Percentiles rank a stretch among this genome's conserved stretches.
phyloP scores from a whole-genome alignment of 2,113 vertebrate genomes.

The Synodontis membranacea region DNA sequence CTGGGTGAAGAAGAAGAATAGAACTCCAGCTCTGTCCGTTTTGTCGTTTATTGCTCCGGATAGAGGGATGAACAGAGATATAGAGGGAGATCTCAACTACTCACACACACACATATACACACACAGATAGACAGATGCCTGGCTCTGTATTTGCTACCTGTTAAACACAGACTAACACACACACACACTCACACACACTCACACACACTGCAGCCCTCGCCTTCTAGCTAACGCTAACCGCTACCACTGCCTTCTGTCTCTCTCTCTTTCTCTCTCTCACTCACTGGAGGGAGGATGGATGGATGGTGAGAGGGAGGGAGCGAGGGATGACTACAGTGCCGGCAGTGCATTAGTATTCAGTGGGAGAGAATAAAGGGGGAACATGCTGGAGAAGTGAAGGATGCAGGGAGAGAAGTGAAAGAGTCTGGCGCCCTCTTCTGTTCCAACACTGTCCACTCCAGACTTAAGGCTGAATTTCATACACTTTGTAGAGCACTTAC shows the following conservation, averaged over 20 bases:
- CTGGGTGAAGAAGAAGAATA: slow-evolving; percentile 75
- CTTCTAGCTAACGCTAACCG: slow-evolving; percentile 61
- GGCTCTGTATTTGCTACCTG: slow-evolving; percentile 22
- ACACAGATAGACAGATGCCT: slow-evolving; percentile 13
- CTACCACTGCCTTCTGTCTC: slow-evolving; percentile 45
- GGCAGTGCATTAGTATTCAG: slow-evolving; percentile 75
- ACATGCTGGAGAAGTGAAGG: neutral
- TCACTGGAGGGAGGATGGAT: slow-evolving; percentile 66
- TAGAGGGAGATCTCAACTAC: slow-evolving; percentile 58
- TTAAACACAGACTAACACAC: slow-evolving; percentile 20
- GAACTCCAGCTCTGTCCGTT: slow-evolving; percentile 75
- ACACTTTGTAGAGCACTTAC: neutral
- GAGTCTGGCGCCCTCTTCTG: slow-evolving; percentile 28
- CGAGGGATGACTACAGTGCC: slow-evolving; percentile 61
- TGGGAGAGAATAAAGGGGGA: slow-evolving; percentile 64
- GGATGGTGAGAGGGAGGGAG: slow-evolving; percentile 55
- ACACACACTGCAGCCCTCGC: slow-evolving; percentile 31
- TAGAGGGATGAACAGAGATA: slow-evolving; percentile 64
- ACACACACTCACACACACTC: slow-evolving; percentile 15
- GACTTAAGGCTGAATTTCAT: neutral
- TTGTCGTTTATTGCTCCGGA: slow-evolving; percentile 66
- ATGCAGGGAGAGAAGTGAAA: neutral
- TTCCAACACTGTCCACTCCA: neutral
- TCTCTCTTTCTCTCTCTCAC: slow-evolving; percentile 44
- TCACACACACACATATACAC: neutral